These are phyloP conservation scores for Urechis unicinctus DNA, from an alignment of 2,888 invertebrate species.

Conservation along the genomic window DNA sequence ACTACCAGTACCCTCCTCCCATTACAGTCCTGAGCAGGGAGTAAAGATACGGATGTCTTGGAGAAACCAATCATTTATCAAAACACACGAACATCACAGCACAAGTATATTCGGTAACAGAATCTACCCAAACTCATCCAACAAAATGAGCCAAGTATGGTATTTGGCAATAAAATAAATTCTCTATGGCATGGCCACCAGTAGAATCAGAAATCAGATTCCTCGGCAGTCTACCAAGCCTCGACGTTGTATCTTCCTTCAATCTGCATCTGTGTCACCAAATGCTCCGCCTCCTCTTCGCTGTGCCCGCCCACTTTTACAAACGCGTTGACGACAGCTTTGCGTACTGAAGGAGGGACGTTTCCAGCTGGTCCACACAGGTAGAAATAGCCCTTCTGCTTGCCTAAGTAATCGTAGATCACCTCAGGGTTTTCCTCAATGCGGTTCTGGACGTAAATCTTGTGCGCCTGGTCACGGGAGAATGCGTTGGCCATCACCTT, in stretches of 20 bases:
- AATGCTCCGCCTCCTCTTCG: conserved; percentile 21
- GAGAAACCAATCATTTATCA: too few relatives aligned
- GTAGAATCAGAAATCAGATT: too few relatives aligned
- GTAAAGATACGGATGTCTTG: too few relatives aligned
- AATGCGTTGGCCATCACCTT: conserved; percentile 17
- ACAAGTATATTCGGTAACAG: too few relatives aligned
- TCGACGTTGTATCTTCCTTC: conserved; percentile 24
- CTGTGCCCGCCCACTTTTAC: conserved; percentile 18
- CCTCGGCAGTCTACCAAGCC: conserved; percentile 21
- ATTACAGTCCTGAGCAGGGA: too few relatives aligned
- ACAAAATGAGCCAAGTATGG: too few relatives aligned
- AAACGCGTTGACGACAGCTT: conserved; percentile 19
- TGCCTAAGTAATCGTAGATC: conserved; percentile 20
- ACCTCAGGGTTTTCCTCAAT: conserved; percentile 21
- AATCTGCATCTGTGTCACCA: conserved; percentile 25
- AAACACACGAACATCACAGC: too few relatives aligned
- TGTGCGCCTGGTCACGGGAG: conserved; percentile 24
- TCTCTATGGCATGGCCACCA: too few relatives aligned
- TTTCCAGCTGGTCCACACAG: conserved; percentile 25
- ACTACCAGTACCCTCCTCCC: too few relatives aligned
- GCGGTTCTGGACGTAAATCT: conserved; percentile 24
- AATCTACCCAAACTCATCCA: too few relatives aligned
- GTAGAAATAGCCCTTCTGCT: conserved; percentile 25
- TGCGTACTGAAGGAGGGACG: conserved; percentile 20
- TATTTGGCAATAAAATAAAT: too few relatives aligned